Conservation (phyloP, 1,140 invertebrate species). For the Diorhabda sublineata region DNA sequence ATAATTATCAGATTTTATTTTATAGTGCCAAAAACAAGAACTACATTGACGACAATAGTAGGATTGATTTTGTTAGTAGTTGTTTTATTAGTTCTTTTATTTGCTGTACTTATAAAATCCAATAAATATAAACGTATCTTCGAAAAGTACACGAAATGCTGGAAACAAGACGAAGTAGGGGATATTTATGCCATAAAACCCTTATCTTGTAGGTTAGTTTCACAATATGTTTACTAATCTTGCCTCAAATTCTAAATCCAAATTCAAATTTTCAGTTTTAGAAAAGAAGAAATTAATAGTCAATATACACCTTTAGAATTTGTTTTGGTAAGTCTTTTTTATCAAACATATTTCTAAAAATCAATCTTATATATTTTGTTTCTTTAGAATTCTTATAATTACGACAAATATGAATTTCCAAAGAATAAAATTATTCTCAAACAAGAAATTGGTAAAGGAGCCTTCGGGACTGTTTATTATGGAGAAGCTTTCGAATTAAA, state of each 20-base stretch:
- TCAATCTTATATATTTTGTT: not conserved
- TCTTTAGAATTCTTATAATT: conserved; percentile 24
- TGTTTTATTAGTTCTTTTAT: not conserved
- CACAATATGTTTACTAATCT: too few species aligned
- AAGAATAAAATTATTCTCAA: conserved; percentile 36
- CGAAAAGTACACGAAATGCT: not conserved
- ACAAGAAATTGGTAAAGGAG: conserved; percentile 64
- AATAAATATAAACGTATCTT: not conserved
- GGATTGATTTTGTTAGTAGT: not conserved
- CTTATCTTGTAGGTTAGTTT: not conserved
- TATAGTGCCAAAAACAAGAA: conserved; percentile 5
- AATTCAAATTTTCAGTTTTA: conserved; percentile 7
- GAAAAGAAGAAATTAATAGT: conserved; percentile 26
- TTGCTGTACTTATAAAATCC: not conserved
- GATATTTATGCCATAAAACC: not conserved
- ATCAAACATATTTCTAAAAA: not conserved
- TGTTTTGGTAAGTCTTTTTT: conserved; percentile 16
- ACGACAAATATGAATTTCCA: conserved; percentile 35
- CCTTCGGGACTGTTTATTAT: conserved; percentile 68
- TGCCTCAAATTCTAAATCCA: too few species aligned
- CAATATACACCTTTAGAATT: conserved; percentile 33
- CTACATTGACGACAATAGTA: not conserved
- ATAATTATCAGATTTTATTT: not conserved
- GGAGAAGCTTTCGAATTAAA: conserved; percentile 53
- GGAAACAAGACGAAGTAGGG: not conserved